Evolutionary conservation across 2,113 vertebrate species (phyloP).

Genomic region (Campylomormyrus numenius): DNA sequence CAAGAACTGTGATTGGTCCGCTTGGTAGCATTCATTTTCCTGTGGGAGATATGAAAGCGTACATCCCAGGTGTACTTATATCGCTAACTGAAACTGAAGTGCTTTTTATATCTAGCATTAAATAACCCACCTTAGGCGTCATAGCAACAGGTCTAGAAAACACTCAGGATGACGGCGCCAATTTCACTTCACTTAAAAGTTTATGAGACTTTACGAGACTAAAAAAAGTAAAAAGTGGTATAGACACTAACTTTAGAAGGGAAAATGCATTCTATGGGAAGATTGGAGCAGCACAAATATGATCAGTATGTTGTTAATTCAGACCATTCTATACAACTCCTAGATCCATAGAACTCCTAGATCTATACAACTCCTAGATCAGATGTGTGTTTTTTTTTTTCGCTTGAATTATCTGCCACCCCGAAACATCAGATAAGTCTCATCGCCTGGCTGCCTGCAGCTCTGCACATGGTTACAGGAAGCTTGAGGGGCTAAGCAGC

Average conservation of each 20-base stretch:
- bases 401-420: not conserved
- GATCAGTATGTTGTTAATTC: not conserved
- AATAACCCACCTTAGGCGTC: not conserved
- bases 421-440: conserved; percentile 9
- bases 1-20: too few species aligned
- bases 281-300: too few species aligned
- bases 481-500: conserved; percentile 20
- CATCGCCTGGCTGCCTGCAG: not conserved
- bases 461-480: not conserved
- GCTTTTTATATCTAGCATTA: not conserved
- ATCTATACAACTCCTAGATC: not conserved
- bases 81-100: not conserved
- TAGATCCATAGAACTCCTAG: not conserved
- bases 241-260: too few species aligned
- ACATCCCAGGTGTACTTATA: not conserved
- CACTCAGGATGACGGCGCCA: not conserved
- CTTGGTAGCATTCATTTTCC: not conserved
- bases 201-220: too few species aligned
- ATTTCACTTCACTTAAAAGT: not conserved
- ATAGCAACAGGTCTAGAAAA: not conserved
- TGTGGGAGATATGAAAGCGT: not conserved
- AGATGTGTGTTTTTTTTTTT: not conserved
- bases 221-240: too few species aligned
- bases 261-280: too few species aligned
- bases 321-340: not conserved